phyloP scores from a whole-genome alignment of 2,113 vertebrate genomes.

The Phaetusa simplex region DNA sequence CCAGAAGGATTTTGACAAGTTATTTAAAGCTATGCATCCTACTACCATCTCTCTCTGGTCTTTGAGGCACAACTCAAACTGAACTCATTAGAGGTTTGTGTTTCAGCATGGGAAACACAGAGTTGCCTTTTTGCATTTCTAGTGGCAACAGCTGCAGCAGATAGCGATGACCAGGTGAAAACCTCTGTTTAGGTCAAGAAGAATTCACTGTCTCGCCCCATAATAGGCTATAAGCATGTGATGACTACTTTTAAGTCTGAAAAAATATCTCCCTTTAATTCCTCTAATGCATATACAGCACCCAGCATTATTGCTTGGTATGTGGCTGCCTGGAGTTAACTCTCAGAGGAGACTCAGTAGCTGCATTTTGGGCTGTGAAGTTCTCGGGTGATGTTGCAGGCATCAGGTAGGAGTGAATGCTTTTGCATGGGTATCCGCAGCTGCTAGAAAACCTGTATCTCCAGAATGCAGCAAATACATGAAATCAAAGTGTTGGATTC shows the following conservation, averaged over 20 bases:
- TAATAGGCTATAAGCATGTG: not conserved
- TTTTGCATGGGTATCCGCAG: not conserved
- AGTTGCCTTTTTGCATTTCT: not conserved
- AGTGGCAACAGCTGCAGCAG: not conserved
- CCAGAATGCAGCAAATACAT: not conserved
- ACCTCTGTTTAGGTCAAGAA: not conserved
- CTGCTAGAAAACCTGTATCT: not conserved
- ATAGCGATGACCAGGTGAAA: not conserved
- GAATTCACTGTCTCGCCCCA: not conserved
- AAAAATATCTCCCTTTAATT: not conserved
- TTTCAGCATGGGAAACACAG: not conserved
- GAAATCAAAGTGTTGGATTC: not conserved
- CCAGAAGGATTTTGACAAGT: not conserved
- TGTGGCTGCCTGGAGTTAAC: not conserved
- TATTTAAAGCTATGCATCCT: not conserved
- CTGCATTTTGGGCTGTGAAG: not conserved
- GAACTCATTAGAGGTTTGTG: not conserved
- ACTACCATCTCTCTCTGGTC: not conserved
- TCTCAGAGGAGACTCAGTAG: not conserved
- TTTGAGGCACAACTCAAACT: not conserved
- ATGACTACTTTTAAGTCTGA: not conserved
- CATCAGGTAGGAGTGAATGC: not conserved
- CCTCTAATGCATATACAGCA: not conserved
- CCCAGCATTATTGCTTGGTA: not conserved
- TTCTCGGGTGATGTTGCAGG: not conserved